Evolutionary conservation across 1,140 invertebrate genomes (phyloP).

Genomic region (Penaeus japonicus): DNA sequence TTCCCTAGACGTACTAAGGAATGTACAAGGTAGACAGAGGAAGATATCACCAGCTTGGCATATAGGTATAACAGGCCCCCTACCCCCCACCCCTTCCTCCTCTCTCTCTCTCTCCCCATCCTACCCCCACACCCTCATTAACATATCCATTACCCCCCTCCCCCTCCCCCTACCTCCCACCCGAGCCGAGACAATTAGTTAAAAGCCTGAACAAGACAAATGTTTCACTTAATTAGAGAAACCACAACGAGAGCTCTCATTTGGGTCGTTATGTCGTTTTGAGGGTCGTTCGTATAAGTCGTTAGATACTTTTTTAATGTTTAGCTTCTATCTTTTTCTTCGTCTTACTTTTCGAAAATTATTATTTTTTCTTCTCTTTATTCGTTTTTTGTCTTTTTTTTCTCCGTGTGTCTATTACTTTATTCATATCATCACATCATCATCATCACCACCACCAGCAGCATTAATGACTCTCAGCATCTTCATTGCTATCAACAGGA

Average conservation of each 20-base stretch:
- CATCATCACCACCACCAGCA: not conserved
- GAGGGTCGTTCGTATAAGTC: not conserved
- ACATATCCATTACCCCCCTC: not conserved
- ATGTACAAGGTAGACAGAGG: too few relatives aligned
- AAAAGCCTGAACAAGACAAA: not conserved
- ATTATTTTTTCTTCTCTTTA: too few relatives aligned
- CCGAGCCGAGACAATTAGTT: not conserved
- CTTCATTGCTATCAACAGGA: not conserved
- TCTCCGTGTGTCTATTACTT: too few relatives aligned
- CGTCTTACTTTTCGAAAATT: not conserved
- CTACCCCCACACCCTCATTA: not conserved
- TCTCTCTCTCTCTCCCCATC: too few relatives aligned
- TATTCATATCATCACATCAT: too few relatives aligned
- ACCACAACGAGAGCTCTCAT: not conserved
- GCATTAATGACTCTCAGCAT: not conserved
- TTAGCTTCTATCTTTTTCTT: not conserved
- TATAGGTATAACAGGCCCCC: too few relatives aligned
- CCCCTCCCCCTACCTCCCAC: too few relatives aligned
- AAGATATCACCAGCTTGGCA: too few relatives aligned
- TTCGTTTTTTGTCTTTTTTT: too few relatives aligned
- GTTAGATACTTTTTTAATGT: not conserved
- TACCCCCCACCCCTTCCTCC: too few relatives aligned
- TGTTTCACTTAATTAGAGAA: not conserved
- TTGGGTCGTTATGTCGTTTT: too few relatives aligned
- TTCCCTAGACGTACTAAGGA: too few relatives aligned